Base-by-base conservation (phyloP, 2,888 invertebrate species). In the Rhogogaster chlorosoma region DNA sequence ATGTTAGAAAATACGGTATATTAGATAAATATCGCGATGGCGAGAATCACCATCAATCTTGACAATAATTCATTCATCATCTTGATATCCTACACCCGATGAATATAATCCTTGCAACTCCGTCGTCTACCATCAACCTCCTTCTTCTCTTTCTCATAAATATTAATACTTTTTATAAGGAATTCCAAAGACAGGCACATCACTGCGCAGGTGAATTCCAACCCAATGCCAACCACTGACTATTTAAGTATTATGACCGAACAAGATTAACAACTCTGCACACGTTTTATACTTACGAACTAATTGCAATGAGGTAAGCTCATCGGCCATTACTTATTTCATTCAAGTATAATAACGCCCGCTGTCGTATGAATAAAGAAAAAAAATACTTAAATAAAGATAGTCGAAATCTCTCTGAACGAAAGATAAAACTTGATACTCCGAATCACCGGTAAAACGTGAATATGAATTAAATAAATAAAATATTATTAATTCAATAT, bases 231-330 rank as follows among this genome's bases (percentile, higher is more conserved):
- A 77, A 73, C 38, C 26, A 73, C 71, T 73, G 26, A 38, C 38
- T 67, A 67, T 67, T 67, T 67, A 42, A 73, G n/a, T 73, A 42
- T 73, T 73, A 42, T 38, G 26, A 22, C 38, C 36, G 38, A 42
- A 38, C 38, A 18, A 38, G 32, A 67, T 67, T 32, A 32, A 67
- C 26, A 67, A 67, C 29, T 67, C 29, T 9, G 26, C 61, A 61
- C 61, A 61, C 61, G 61, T 61, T 61, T 61, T 26, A 26, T 61
- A 61, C 67, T 29, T 32, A 67, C 29, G 29, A 67, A 32, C 67
- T 26, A 77, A 49, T 77, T 29, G 22, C 29, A 49, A 77, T 77
- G 75, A 77, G 75, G 75, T 77, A 77, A 77, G 75, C 75, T 18
- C 7, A 22, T 42, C 29, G 45, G 12, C n/a, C 26, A 67, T 29